Base-by-base conservation (phyloP, 2,113 vertebrate genomes). In the Pongo pygmaeus region DNA sequence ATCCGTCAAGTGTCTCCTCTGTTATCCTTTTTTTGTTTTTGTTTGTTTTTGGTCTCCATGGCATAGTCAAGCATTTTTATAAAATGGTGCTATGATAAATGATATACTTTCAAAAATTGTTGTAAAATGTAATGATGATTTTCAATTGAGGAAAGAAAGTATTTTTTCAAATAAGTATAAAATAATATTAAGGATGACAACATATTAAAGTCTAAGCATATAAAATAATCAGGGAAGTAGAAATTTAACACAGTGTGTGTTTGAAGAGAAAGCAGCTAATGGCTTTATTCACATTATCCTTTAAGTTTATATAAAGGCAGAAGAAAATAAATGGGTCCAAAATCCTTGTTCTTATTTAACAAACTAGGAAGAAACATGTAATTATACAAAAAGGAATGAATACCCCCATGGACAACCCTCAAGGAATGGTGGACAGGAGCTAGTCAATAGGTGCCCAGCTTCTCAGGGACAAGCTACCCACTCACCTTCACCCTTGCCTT, bases 391-490 rank as follows among this genome's bases (percentile, higher is more conserved):
- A 32, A 93, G 46, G 38, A 87, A 35, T 59, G 22, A 22, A 46
- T 40, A 2, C 0, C 1, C 1, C 14, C 20, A 20, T 11, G 4
- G 6, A 7, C 7, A 59, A 13, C 6, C 43, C 17, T 38, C 5
- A 46, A 40, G 11, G 4, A 69, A 13, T 84, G 16, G 9, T 55
- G 40, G 12, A 27, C 1, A 32, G 17, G 46, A 67, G 3, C 8
- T 50, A 14, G 5, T 32, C 6, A 59, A 48, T 2, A 30, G 17
- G 18, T 87, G 32, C 8, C 23, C 23, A 35, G 1, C 3, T 7
- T 32, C 27, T 9, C 1, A 2, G 22, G 8, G 0, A 11, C 22
- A 4, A 55, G 18, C 12, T 5, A 1, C 43, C 16, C 6, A 59
- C 12, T 40, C 17, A 18, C 12, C 2, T 18, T 32, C 3, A 35